Base-by-base conservation (phyloP, 92 coral and sea anemone species). In the Heliopora coerulea region DNA sequence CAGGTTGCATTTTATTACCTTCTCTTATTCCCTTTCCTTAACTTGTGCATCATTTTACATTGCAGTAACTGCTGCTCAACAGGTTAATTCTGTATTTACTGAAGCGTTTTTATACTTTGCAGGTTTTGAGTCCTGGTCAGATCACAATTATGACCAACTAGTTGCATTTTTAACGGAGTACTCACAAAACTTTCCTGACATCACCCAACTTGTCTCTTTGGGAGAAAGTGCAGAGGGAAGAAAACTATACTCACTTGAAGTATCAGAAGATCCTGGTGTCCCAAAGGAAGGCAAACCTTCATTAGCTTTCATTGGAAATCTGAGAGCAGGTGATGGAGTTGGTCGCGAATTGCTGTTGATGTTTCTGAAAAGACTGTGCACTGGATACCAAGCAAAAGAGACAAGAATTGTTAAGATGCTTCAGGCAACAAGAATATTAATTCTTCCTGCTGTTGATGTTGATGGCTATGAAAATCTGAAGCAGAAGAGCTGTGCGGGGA, bases 381-480 rank as follows among this genome's bases (percentile, higher is more conserved):
- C 73, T 37, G 88, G 85, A 29, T 93, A 87, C 81, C 60, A 78
- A 57, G 33, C 75, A 15, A 90, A 77, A 48, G 91, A 83, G 7
- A 67, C 74, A 18, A 72, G 91, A 25, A 70, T 90, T 23, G 80
- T 78, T 17, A 73, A 62, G 42, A 79, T 93, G 35, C 75, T 93
- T 50, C 74, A 80, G 49, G 67, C 81, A 20, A 88, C 95, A 80
- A 77, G 83, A 17, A 66, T 93, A n/a, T 88, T 90, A 33, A 73
- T 93, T 62, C 54, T 93, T 19, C 98, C 98, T 13, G 83, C 89
- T 35, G 86, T 93, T 56, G 98, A 93, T 82, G 85, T 93, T 56
- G 98, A 93, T 73, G 82, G 91, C 29, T 85, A 79, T 72, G 96
- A 91, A 50, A 87, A 79, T 34, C 80, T 86, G 35, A 9, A 15